Conservation (phyloP, 2,113 vertebrate species). For the Cynocephalus volans region DNA sequence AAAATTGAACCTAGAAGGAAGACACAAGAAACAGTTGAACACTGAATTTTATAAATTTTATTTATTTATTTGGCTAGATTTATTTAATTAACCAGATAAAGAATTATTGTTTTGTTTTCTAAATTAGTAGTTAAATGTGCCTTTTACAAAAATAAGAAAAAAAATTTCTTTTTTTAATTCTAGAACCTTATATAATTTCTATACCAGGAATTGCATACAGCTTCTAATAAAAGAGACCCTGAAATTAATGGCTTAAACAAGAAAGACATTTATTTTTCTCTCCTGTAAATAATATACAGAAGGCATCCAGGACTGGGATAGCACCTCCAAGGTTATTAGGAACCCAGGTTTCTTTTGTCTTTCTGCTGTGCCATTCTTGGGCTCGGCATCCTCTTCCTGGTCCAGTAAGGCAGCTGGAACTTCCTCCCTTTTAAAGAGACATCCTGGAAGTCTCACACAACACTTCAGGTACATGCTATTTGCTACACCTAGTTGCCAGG, state of each 20-base stretch:
- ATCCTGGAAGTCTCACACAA: not conserved
- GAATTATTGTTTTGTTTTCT: not conserved
- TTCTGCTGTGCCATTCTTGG: not conserved
- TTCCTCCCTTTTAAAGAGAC: not conserved
- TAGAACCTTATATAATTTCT: not conserved
- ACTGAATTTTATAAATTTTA: not conserved
- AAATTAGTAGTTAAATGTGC: not conserved
- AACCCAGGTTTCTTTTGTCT: not conserved
- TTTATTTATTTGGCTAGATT: not conserved
- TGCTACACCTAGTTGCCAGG: not conserved
- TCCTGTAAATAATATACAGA: not conserved
- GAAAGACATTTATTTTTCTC: not conserved
- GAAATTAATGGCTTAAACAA: not conserved
- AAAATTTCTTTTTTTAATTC: not conserved
- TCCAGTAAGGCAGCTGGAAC: not conserved
- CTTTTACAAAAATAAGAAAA: not conserved
- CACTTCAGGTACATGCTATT: not conserved
- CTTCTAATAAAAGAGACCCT: not conserved
- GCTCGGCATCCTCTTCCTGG: not conserved
- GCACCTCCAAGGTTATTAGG: not conserved
- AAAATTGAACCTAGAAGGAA: not conserved
- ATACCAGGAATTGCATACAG: not conserved
- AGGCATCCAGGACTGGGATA: not conserved
- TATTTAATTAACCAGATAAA: not conserved
- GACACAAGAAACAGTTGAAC: not conserved